Percentiles rank a stretch among this genome's conserved stretches.
Evolutionary conservation across 2,888 invertebrate species (phyloP).

Genomic region (Megaustenia siamemsis): DNA sequence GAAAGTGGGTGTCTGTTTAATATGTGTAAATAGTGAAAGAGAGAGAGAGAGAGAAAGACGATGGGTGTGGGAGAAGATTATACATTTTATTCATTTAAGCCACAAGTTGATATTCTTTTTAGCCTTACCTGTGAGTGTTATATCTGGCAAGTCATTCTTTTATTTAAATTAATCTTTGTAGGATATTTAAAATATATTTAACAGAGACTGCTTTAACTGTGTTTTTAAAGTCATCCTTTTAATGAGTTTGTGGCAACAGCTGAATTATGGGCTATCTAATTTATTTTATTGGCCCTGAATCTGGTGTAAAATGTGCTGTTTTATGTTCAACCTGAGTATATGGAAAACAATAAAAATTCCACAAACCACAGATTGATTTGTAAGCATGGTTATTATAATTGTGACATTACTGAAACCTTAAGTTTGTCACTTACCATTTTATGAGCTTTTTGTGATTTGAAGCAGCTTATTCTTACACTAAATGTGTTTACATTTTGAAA

Average conservation of each 20-base stretch:
- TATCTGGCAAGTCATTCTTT: too few relatives aligned
- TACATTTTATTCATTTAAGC: too few relatives aligned
- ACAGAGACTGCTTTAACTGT: neutral
- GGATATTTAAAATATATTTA: too few relatives aligned
- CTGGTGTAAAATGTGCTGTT: neutral
- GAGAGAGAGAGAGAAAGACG: too few relatives aligned
- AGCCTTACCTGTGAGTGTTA: too few relatives aligned
- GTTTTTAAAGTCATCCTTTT: neutral
- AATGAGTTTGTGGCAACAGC: neutral
- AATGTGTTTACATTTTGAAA: neutral
- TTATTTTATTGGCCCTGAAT: neutral
- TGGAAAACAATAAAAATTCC: neutral
- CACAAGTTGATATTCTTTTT: too few relatives aligned
- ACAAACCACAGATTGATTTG: neutral
- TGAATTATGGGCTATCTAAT: neutral
- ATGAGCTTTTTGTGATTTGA: neutral
- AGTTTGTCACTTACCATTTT: neutral
- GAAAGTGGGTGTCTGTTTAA: too few relatives aligned
- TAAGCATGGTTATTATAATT: neutral
- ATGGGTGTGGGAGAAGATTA: too few relatives aligned
- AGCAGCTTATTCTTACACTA: neutral
- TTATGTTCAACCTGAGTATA: neutral
- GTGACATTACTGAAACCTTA: conserved; percentile 1
- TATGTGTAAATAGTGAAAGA: too few relatives aligned
- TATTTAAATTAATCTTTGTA: too few relatives aligned